Evolutionary conservation across 2,797 vertebrate species (phyloP).

Genomic region (Siniperca undulata): DNA sequence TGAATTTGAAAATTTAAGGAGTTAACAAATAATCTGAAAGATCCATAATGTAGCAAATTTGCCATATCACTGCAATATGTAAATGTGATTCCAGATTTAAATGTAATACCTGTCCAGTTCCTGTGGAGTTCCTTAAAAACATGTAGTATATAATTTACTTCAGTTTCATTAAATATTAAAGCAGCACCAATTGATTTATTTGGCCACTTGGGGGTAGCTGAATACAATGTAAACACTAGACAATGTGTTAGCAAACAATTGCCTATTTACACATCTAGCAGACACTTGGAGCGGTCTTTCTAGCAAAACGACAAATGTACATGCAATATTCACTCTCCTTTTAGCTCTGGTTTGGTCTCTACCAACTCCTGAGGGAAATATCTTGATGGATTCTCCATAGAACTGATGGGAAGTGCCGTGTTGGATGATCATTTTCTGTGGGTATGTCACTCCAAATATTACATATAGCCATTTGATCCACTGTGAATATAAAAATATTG

Average conservation of each 20-base stretch:
- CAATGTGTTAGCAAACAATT: too few relatives aligned
- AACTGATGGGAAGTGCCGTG: not conserved
- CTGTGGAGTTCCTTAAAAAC: not conserved
- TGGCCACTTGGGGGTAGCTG: too few relatives aligned
- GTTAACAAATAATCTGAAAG: not conserved
- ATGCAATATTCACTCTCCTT: not conserved
- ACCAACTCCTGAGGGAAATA: not conserved
- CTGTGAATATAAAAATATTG: not conserved
- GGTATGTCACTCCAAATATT: not conserved
- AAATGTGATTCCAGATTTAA: not conserved
- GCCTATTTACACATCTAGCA: not conserved
- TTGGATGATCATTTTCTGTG: not conserved
- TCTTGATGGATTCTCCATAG: not conserved
- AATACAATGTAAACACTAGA: too few relatives aligned
- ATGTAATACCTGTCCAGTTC: not conserved
- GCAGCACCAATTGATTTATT: too few relatives aligned
- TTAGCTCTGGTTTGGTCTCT: not conserved
- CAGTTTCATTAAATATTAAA: not conserved
- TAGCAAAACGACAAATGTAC: not conserved
- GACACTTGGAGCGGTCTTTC: not conserved
- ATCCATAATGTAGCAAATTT: not conserved
- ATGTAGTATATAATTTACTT: not conserved
- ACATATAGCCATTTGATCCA: not conserved
- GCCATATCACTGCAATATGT: not conserved
- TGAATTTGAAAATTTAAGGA: too few relatives aligned